phyloP scores from a whole-genome alignment of 2,888 invertebrate genomes.

The Drosophila greeni region DNA sequence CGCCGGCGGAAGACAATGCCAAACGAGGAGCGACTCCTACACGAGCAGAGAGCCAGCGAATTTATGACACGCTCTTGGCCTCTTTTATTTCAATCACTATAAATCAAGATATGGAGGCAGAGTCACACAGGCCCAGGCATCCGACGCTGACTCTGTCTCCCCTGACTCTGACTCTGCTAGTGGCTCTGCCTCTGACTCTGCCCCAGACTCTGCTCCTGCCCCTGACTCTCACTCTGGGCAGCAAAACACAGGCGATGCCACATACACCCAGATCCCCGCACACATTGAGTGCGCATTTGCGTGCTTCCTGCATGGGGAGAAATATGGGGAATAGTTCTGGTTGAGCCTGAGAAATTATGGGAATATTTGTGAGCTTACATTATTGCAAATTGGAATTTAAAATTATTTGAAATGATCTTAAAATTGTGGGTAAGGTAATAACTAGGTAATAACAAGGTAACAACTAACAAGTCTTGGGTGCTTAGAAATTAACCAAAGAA shows the following conservation, averaged over 20 bases:
- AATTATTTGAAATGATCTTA: neutral
- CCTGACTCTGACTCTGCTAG: conserved; percentile 1
- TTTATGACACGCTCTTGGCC: conserved; percentile 74
- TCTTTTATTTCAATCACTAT: conserved; percentile 75
- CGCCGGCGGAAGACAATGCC: conserved; percentile 67
- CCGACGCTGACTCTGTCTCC: conserved; percentile 28
- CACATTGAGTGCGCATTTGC: conserved; percentile 61
- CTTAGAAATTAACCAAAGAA: neutral
- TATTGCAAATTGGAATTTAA: neutral
- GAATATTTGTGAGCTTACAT: neutral
- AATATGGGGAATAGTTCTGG: conserved; percentile 7
- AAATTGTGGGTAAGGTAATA: no score
- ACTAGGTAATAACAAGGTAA: no score
- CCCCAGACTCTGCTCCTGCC: neutral
- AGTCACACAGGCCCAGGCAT: conserved; percentile 32
- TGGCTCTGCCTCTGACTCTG: neutral
- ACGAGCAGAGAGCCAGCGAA: conserved; percentile 62
- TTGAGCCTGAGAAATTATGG: neutral
- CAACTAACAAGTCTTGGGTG: neutral
- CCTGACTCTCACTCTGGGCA: conserved; percentile 10
- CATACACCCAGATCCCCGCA: conserved; percentile 13
- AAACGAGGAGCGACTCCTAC: conserved; percentile 54
- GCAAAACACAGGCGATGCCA: conserved; percentile 29
- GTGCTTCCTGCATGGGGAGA: conserved; percentile 43
- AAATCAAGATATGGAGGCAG: conserved; percentile 71